Conservation (phyloP, 2,797 vertebrate species). For the Crenichthys baileyi region DNA sequence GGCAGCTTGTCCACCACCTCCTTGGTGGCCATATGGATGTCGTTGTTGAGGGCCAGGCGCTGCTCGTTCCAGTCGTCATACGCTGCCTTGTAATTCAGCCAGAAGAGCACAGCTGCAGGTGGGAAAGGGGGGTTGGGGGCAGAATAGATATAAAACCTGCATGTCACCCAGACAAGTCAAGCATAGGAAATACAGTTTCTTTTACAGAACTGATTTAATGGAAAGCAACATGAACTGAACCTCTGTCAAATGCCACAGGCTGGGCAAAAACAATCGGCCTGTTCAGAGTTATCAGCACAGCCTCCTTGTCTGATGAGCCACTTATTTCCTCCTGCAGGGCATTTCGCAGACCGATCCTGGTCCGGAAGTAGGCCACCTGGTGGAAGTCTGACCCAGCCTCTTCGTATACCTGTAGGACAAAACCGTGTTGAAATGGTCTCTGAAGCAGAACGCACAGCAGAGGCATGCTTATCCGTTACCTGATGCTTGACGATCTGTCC, state of each 20-base stretch:
- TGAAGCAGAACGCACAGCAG: accelerated
- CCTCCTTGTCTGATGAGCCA: slow-evolving; percentile 94
- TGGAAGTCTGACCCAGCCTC: slow-evolving; percentile 99
- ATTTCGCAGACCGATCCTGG: slow-evolving; percentile 95
- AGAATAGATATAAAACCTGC: too few relatives aligned
- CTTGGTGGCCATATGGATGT: slow-evolving; percentile 98
- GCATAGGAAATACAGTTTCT: neutral
- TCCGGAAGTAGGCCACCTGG: slow-evolving; percentile 98
- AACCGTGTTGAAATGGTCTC: neutral
- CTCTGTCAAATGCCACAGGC: slow-evolving; percentile 97
- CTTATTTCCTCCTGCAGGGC: slow-evolving; percentile 97
- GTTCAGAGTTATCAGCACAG: slow-evolving; percentile 97
- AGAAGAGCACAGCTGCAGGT: slow-evolving; percentile 93
- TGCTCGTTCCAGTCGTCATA: slow-evolving; percentile 99
- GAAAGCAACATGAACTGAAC: slow-evolving; percentile 66
- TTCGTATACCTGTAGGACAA: slow-evolving; percentile 91
- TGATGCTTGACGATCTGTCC: slow-evolving; percentile 99
- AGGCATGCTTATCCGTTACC: slow-evolving; percentile 70
- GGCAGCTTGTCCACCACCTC: slow-evolving; percentile 98
- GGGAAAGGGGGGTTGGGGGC: neutral
- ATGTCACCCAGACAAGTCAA: too few relatives aligned
- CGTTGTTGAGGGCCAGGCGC: slow-evolving; percentile 95
- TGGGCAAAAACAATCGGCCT: slow-evolving; percentile 98
- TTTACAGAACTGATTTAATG: neutral
- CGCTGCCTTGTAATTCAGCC: slow-evolving; percentile 99